These are phyloP conservation scores for Petrolisthes cinctipes DNA, from an alignment of 2,888 invertebrate species.

Conservation along the genomic window DNA sequence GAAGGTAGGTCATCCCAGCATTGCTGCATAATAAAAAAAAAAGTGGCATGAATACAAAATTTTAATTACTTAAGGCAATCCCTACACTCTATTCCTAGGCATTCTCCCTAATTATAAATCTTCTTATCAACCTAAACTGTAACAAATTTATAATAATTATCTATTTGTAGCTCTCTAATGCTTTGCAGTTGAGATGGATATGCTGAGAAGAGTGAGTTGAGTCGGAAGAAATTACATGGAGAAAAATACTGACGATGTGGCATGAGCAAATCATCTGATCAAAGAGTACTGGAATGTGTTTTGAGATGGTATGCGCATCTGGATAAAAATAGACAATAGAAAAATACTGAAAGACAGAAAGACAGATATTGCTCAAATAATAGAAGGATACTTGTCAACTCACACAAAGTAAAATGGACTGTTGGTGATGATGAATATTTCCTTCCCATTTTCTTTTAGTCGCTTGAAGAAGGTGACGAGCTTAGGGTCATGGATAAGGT, in stretches of 20 bases:
- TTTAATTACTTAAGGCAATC: no score
- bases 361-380: not conserved
- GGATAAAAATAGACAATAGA: not conserved
- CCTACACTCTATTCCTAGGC: no score
- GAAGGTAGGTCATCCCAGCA: conserved; percentile 89
- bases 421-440: conserved; percentile 95
- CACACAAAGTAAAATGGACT: conserved; percentile 94
- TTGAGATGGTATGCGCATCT: not conserved
- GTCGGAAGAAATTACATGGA: no score
- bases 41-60: no score
- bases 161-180: no score
- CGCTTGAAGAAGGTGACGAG: conserved; percentile 82
- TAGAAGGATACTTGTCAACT: conserved; percentile 22
- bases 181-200: no score
- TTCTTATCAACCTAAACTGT: no score
- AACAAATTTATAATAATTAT: no score
- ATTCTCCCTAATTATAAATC: no score
- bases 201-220: no score
- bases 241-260: no score
- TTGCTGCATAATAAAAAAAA: conserved; percentile 75
- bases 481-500: conserved; percentile 82
- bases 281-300: not conserved
- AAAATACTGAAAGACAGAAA: not conserved
- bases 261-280: not conserved
- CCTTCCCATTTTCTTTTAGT: conserved; percentile 82